Conservation (phyloP, 2,113 vertebrate genomes). For the Pituophis catenifer region DNA sequence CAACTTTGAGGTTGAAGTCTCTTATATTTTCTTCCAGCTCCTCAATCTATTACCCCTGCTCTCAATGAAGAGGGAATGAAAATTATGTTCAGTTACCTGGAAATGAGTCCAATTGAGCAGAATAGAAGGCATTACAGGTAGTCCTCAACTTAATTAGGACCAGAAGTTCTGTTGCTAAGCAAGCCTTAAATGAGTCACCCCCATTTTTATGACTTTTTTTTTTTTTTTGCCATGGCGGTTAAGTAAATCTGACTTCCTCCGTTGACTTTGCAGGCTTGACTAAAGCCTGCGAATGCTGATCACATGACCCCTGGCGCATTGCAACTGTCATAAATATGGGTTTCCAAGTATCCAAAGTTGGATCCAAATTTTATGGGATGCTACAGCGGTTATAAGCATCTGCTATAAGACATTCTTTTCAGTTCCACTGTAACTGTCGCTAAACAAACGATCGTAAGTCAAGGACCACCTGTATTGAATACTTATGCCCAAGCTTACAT, state of each 20-base stretch:
- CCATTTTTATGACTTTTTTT: not conserved
- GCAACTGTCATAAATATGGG: not conserved
- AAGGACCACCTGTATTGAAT: not conserved
- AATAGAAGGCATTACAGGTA: not conserved
- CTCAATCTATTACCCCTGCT: rapidly evolving
- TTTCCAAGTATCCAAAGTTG: no score
- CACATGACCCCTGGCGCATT: not conserved
- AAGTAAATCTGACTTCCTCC: not conserved
- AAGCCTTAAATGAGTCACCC: not conserved
- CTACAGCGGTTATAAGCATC: not conserved
- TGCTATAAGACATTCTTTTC: not conserved
- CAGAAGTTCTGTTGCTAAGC: not conserved
- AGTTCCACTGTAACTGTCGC: not conserved
- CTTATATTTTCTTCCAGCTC: not conserved
- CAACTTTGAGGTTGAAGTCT: not conserved
- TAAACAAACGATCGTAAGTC: not conserved
- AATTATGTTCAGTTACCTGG: not conserved
- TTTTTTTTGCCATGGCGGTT: not conserved
- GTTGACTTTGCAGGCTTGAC: not conserved
- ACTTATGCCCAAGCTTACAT: not conserved
- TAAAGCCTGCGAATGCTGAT: not conserved
- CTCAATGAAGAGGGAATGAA: not conserved
- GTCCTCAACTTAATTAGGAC: not conserved
- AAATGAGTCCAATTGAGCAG: not conserved
- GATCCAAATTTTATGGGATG: not conserved